A percentile compares a stretch with the other conserved stretches of the same genome.
These are phyloP conservation scores for Paratilapia polleni DNA, from an alignment of 2,113 vertebrate species.

Conservation along the genomic window DNA sequence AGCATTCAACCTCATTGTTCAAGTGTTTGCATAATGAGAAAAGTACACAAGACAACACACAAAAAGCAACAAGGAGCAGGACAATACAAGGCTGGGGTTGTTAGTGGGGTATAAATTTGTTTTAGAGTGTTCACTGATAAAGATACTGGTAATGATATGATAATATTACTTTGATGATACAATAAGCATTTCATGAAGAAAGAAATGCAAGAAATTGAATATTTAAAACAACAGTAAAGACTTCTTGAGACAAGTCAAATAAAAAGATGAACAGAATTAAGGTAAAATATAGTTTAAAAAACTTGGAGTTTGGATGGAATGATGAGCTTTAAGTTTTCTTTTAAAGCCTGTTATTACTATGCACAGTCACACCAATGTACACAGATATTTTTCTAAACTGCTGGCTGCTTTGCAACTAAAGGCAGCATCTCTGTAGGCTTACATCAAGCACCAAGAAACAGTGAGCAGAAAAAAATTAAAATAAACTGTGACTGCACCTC, in stretches of 20 bases:
- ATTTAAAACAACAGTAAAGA: not conserved
- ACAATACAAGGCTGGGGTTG: not conserved
- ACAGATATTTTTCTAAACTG: not conserved
- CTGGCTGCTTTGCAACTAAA: not conserved
- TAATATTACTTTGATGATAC: not conserved
- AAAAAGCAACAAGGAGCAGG: not conserved
- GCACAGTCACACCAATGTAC: not conserved
- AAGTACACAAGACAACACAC: conserved; percentile 11
- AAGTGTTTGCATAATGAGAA: conserved; percentile 9
- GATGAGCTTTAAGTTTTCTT: not conserved
- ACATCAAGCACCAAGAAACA: not conserved
- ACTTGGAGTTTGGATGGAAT: not conserved
- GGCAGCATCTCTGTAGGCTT: not conserved
- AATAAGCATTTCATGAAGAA: not conserved
- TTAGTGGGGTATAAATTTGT: not conserved
- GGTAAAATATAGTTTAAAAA: not conserved
- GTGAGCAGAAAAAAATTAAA: not conserved
- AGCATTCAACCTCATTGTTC: not conserved
- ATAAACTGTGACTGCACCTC: conserved; percentile 1
- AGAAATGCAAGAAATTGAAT: not conserved
- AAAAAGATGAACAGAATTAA: not conserved
- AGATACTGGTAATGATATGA: not conserved
- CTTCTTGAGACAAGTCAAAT: not conserved
- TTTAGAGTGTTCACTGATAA: not conserved
- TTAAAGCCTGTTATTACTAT: too few relatives aligned